phyloP scores from a whole-genome alignment of 2,113 vertebrate genomes.

The Pedetes capensis region DNA sequence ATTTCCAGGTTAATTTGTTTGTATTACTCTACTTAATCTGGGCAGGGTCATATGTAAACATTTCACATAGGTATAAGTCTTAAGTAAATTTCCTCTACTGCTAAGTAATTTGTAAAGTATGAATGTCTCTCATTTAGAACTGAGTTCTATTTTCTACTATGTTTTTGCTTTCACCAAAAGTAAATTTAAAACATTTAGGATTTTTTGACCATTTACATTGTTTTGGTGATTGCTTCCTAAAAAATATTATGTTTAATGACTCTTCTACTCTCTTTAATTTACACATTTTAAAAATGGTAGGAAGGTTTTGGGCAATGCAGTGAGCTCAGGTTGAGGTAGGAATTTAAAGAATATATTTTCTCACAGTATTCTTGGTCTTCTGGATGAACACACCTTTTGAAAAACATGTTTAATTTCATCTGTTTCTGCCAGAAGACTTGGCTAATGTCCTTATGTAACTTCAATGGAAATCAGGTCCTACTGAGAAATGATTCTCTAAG shows the following conservation, averaged over 20 bases:
- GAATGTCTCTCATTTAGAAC: neutral
- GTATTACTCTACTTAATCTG: neutral
- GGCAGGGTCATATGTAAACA: neutral
- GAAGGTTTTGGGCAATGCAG: neutral
- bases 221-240: neutral
- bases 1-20: neutral
- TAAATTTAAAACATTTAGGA: neutral
- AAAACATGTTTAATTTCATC: conserved; percentile 43
- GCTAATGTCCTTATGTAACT: neutral
- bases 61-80: neutral
- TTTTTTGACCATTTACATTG: neutral
- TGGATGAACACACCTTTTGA: conserved; percentile 20
- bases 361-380: neutral
- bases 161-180: conserved; percentile 21
- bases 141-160: neutral
- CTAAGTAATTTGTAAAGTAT: neutral
- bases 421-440: neutral
- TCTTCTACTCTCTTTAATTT: neutral
- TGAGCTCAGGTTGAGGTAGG: neutral
- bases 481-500: conserved; percentile 1
- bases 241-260: neutral
- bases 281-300: neutral
- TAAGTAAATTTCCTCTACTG: neutral
- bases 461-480: neutral
- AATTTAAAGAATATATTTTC: conserved; percentile 25